Evolutionary conservation across 2,797 vertebrate species (phyloP), one percentile per base, ranked within the genome.

Genomic region (Spinibarbus caldwelli): DNA sequence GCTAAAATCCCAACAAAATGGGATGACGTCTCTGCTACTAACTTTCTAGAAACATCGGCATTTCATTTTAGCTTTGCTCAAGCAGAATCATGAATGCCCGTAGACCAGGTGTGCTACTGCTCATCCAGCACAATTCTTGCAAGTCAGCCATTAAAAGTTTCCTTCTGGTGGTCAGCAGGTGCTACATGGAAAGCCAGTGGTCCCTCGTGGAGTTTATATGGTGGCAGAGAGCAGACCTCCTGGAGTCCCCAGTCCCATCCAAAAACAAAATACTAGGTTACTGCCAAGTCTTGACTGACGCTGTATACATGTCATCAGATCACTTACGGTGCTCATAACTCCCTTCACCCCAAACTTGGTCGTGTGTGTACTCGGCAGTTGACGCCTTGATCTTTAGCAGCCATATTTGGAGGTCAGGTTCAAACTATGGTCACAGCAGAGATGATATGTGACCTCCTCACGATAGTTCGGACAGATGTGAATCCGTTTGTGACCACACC

Each of bases 81-180:
- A 26, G 31, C 72, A 52, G 43, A 75, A 19, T 76, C 62, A 1
- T 3, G 21, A 36, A 83, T 49, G 21, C 43, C 81, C 11, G 10
- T 67, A 31, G 49, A 71, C 17, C 85, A 86, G 85, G 72, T 86
- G 79, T 70, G 57, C 49, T 29, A 14, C 62, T 82, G 79, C 62
- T 21, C 2, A 82, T 68, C 29, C 21, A 36, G 38, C 38, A 1
- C 4, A 11, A 80, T 80, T 85, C 23, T 67, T 78, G 72, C 79
- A 82, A 78, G 64, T 86, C 85, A 82, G 79, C 72, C 72, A 38
- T 71, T 82, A 26, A 57, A 70, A 26, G 29, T 49, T 82, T 71
- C 15, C 47, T 76, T 67, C 49, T 0, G 15, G 71, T 86, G 64
- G 29, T 54, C 38, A 54, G 71, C 79, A 77, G 52, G 47, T 77